Evolutionary conservation across 2,797 vertebrate species (phyloP), one percentile per base, ranked within the genome.

Genomic region (Ibycter americanus): DNA sequence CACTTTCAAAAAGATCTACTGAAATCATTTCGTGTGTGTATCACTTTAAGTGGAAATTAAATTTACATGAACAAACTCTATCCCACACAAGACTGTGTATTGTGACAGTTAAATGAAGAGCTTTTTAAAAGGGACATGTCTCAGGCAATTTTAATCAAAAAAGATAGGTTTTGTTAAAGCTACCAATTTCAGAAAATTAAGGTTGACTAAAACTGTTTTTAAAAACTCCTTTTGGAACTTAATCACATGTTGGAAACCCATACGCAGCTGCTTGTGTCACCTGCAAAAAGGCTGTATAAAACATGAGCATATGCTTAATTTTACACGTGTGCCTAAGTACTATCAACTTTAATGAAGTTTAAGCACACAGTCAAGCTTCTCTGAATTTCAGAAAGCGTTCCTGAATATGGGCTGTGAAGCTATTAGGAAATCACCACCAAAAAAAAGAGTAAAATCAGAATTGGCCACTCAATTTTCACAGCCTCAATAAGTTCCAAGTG

Each of bases 161-260:
- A 95, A 94, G 95, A 96, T 93, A 96, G 90, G 94, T 95, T 97
- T 97, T 97, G 92, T 97, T 97, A 94, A 95, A 97, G 89, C 74
- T 94, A 97, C 92, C 90, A 96, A 97, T 97, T 97, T 97, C 95
- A 97, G 92, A 96, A 97, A 97, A 97, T 96, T 96, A 93, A 96
- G 88, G 90, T 94, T 96, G 96, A 96, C 86, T 95, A 93, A 94
- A 96, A 96, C 87, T 68, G 90, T 90, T 96, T 94, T 92, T 92
- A 95, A 96, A 94, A 96, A 95, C 92, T 95, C 87, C 76, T 96
- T 94, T 91, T 81, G 68, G 95, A 96, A 96, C 85, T 91, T 95
- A 96, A 97, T 97, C 96, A 96, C 70, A 88, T 88, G 90, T 86
- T 93, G 70, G 90, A 96, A 97, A 94, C 68, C 22, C 95, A 91